A percentile compares a stretch with the other conserved stretches of the same genome.
These are phyloP conservation scores for Macquaria ambigua DNA, from an alignment of 2,113 vertebrate species.

Conservation along the genomic window DNA sequence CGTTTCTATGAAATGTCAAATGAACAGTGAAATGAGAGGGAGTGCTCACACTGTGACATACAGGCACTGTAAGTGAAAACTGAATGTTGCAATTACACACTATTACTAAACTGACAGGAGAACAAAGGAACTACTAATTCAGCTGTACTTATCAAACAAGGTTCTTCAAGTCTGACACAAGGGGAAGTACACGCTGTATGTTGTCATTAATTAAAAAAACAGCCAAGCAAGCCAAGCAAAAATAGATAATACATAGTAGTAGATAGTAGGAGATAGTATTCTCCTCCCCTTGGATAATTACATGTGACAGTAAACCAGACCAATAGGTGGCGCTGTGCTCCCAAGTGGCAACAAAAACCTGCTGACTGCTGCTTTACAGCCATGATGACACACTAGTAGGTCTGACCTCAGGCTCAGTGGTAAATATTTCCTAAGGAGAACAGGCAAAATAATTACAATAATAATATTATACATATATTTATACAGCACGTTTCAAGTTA, in stretches of 20 bases:
- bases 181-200: background rate
- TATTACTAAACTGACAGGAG: background rate
- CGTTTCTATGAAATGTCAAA: background rate
- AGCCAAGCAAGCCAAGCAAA: background rate
- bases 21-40: background rate
- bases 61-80: background rate
- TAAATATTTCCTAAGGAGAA: background rate
- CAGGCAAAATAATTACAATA: background rate
- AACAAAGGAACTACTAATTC: background rate
- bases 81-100: background rate
- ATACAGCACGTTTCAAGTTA: no score
- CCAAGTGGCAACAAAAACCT: background rate
- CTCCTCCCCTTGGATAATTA: background rate
- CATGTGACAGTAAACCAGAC: background rate
- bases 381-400: no score
- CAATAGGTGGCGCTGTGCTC: background rate
- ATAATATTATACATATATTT: no score
- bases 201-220: background rate
- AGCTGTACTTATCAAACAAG: background rate
- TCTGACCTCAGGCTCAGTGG: background rate
- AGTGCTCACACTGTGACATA: background rate
- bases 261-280: background rate
- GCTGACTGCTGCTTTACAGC: background rate
- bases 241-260: no score
- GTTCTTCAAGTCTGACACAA: no score